Percentiles rank a stretch among this genome's conserved stretches.
Evolutionary conservation across 2,797 vertebrate genomes (phyloP).

Genomic region (Orientallactaga sibirica): DNA sequence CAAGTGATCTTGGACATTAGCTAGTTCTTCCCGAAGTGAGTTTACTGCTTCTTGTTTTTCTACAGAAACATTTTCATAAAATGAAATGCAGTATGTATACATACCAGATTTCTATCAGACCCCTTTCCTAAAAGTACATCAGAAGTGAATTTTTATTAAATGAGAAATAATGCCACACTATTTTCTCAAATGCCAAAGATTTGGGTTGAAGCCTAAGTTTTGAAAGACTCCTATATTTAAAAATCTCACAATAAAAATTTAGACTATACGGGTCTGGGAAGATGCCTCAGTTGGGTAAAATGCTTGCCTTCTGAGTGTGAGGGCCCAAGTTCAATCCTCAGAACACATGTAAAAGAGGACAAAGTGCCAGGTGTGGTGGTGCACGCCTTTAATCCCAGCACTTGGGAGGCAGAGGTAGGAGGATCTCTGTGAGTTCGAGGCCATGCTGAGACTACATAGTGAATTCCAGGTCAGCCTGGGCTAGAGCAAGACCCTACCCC

Average conservation of each 20-base stretch:
- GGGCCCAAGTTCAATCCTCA: no score
- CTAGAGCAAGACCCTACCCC: no score
- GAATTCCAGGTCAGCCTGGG: no score
- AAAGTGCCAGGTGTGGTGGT: no score
- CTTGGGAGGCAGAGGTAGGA: no score
- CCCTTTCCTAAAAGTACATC: neutral
- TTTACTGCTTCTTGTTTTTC: slow-evolving; percentile 88
- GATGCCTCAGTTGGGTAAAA: no score
- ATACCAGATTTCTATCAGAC: neutral
- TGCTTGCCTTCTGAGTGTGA: no score
- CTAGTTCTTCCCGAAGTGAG: slow-evolving; percentile 86
- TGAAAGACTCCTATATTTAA: slow-evolving; percentile 45
- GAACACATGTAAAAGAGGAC: no score
- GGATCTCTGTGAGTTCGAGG: no score
- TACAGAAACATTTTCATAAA: slow-evolving; percentile 80
- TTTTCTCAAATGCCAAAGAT: slow-evolving; percentile 30
- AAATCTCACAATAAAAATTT: slow-evolving; percentile 22
- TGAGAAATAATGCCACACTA: neutral
- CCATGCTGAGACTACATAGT: no score
- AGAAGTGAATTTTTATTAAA: slow-evolving; percentile 53
- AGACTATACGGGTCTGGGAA: neutral
- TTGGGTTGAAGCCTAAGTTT: neutral
- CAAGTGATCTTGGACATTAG: slow-evolving; percentile 83
- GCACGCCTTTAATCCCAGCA: no score
- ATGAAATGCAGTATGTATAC: neutral